Base-by-base conservation (phyloP, 2,888 invertebrate genomes). In the Harpalus rubripes region DNA sequence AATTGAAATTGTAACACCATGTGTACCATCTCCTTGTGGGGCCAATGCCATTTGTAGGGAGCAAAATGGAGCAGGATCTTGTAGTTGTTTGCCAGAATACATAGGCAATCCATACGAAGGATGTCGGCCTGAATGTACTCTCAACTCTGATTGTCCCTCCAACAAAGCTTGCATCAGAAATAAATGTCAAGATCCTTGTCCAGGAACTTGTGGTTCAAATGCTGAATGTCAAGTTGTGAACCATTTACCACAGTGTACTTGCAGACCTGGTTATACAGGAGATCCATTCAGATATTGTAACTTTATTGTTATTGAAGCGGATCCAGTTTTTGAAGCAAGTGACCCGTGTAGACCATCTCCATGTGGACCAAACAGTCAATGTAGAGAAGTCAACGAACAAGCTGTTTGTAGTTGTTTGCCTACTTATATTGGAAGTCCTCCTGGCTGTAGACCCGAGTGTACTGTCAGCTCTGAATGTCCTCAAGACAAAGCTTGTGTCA, bases 311-410 rank as follows among this genome's bases (percentile, higher is more conserved):
- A 52, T 52, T 10, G 44, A 8, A 4, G 44, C 8, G 2, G 44
- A 52, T 12, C 44, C 44, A 10, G 12, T 44, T 12, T 18, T 59
- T 22, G 76, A 82, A 58, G 16, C n/a, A 12, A 8, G 26, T 5
- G n/a, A 84, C 12, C 84, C 84, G 18, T 95, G 95, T 88, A 91
- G 93, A 76, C 96, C 96, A 80, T 95, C 95, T 56, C 96, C 96
- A 0, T 96, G 96, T 88, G 96, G 96, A 22, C 94, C 96, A 7
- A 96, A 96, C 89, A 95, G 95, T 87, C 93, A 95, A 89, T 97
- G 97, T 89, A 94, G 94, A 85, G 95, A 94, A 88, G 90, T 94
- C 78, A 89, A 89, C 81, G 88, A 89, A 87, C 90, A 88, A 89
- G 95, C 95, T 7, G 93, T 95, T 12, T 96, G 96, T 88, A 94